Evolutionary conservation across 2,888 invertebrate genomes (phyloP).

Genomic region (Cenopis cana): DNA sequence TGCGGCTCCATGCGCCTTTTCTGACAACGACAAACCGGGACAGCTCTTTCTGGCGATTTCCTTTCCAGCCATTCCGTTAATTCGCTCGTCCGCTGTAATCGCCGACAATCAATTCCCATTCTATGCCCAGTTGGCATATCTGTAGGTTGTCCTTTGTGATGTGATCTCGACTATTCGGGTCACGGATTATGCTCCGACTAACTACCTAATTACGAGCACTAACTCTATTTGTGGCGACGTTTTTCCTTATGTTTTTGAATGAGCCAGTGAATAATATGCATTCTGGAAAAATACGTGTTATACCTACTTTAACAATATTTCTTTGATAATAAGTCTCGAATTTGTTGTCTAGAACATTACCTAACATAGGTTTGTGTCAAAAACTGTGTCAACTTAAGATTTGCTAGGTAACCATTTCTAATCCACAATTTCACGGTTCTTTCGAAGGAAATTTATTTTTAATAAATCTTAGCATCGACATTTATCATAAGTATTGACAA

Average conservation of each 20-base stretch:
- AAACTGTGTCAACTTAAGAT: no score
- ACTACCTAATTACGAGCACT: conserved; percentile 8
- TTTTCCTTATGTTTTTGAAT: conserved; percentile 2
- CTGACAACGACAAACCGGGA: background rate
- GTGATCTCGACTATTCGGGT: conserved; percentile 25
- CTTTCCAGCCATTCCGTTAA: conserved; percentile 5
- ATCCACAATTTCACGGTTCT: no score
- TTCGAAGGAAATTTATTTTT: no score
- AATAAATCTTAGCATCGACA: no score
- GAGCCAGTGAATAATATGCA: no score
- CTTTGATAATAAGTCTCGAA: no score
- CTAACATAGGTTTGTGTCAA: no score
- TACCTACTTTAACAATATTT: no score
- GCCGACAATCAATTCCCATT: conserved; percentile 1
- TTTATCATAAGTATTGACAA: no score
- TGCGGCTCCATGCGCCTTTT: background rate
- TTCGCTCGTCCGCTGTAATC: conserved; percentile 1
- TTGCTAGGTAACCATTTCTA: no score
- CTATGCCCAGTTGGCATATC: conserved; percentile 12
- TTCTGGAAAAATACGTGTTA: no score
- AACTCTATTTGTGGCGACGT: background rate
- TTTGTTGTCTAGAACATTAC: no score
- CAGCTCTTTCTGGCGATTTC: background rate
- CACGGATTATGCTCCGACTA: conserved; percentile 27
- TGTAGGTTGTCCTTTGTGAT: conserved; percentile 4